These are phyloP conservation scores for Rhea pennata DNA, from an alignment of 2,113 vertebrate species.

Conservation along the genomic window DNA sequence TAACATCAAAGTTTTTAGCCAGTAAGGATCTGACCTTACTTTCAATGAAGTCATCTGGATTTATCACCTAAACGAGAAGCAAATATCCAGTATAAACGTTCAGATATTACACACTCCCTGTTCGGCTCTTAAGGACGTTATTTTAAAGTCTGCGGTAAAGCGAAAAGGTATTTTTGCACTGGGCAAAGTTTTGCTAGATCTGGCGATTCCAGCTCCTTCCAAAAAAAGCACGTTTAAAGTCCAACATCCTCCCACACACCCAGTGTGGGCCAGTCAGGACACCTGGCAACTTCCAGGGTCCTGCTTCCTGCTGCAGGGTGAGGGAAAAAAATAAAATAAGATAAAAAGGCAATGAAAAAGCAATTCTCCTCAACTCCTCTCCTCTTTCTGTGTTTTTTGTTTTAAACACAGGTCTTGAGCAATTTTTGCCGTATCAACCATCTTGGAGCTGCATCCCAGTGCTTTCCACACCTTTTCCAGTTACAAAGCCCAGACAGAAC, in stretches of 20 bases:
- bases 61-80: background rate
- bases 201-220: background rate
- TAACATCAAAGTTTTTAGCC: background rate
- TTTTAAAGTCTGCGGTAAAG: background rate
- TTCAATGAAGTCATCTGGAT: background rate
- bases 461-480: background rate
- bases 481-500: background rate
- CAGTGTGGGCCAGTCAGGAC: background rate
- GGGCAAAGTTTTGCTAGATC: background rate
- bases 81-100: background rate
- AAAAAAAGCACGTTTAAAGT: background rate
- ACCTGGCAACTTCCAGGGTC: background rate
- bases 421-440: background rate
- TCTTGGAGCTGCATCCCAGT: background rate
- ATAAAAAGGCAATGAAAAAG: no score
- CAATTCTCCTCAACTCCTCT: background rate
- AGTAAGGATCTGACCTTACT: background rate
- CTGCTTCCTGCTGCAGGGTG: background rate
- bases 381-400: background rate
- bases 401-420: background rate
- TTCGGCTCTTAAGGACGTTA: background rate
- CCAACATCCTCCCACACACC: rapidly evolving
- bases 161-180: background rate
- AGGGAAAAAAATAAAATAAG: no score
- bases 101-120: background rate